Conservation (phyloP, 2,113 vertebrate species). For the Oncorhynchus tshawytscha region DNA sequence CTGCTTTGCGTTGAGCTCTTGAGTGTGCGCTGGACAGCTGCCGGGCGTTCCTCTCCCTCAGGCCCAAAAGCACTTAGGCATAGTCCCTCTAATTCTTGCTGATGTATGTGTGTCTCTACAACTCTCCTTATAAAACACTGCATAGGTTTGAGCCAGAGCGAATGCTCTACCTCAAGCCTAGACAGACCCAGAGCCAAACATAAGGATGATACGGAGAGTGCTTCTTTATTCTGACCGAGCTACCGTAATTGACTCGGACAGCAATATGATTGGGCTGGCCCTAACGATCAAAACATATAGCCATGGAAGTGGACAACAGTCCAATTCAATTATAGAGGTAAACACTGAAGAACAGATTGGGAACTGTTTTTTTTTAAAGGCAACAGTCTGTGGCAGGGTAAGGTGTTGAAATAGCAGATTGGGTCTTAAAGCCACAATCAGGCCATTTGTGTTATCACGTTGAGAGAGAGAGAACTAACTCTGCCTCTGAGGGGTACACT, state of each 20-base stretch:
- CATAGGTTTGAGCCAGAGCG: conserved; percentile 8
- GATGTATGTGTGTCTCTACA: conserved; percentile 3
- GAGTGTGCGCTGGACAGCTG: not conserved
- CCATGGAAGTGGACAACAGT: conserved; percentile 37
- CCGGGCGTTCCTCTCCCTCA: conserved; percentile 6
- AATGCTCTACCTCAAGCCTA: conserved; percentile 35
- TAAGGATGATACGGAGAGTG: not conserved
- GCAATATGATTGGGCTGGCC: conserved; percentile 44
- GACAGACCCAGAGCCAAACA: conserved; percentile 22
- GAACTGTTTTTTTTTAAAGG: not conserved
- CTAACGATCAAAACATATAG: conserved; percentile 47
- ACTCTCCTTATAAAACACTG: not conserved
- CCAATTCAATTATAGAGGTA: conserved; percentile 46
- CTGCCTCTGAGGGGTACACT: too few species aligned
- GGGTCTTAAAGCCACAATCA: conserved; percentile 8
- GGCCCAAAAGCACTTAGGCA: conserved; percentile 21
- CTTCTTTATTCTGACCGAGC: conserved; percentile 39
- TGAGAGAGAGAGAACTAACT: not conserved
- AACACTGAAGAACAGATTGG: not conserved
- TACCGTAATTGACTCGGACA: conserved; percentile 36
- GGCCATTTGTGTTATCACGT: not conserved
- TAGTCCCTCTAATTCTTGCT: conserved; percentile 5
- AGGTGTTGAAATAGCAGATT: too few species aligned
- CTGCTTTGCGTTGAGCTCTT: not conserved
- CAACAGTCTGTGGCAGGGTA: too few species aligned